Percentiles rank a stretch among this genome's conserved stretches.
phyloP scores from a whole-genome alignment of 1,140 invertebrate species.

The Drosophila pruinosa region DNA sequence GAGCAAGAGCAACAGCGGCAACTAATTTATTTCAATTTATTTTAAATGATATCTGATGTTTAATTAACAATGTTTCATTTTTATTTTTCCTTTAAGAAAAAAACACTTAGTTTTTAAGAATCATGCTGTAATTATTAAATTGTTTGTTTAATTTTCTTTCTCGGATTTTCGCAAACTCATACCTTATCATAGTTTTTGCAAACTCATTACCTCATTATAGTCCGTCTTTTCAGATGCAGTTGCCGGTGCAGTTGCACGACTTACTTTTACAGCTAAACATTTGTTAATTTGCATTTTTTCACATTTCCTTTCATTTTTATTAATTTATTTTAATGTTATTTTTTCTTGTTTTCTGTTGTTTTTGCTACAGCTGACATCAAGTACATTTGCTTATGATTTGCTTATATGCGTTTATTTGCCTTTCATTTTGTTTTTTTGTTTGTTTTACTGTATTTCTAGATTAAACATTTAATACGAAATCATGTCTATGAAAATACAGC shows the following conservation, averaged over 20 bases:
- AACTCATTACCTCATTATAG: not conserved
- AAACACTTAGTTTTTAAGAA: slow-evolving; percentile 78
- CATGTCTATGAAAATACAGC: slow-evolving; percentile 71
- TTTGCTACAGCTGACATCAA: slow-evolving; percentile 77
- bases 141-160: slow-evolving; percentile 11
- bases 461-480: slow-evolving; percentile 74
- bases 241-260: not conserved
- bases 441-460: slow-evolving; percentile 56
- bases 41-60: slow-evolving; percentile 77
- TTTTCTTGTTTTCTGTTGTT: slow-evolving; percentile 25
- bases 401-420: slow-evolving; percentile 45
- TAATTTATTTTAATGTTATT: slow-evolving; percentile 26
- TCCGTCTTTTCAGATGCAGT: slow-evolving; percentile 3
- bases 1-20: slow-evolving; percentile 27
- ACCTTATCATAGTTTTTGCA: slow-evolving; percentile 26
- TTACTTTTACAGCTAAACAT: slow-evolving; percentile 17
- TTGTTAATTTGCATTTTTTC: slow-evolving; percentile 32
- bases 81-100: slow-evolving; percentile 70
- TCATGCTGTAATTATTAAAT: slow-evolving; percentile 70
- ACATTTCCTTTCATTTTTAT: slow-evolving; percentile 47
- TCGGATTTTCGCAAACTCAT: slow-evolving; percentile 1
- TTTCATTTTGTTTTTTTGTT: slow-evolving; percentile 11
- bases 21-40: slow-evolving; percentile 65
- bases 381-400: slow-evolving; percentile 73
- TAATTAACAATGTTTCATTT: slow-evolving; percentile 75